Conservation (phyloP, 2,888 invertebrate species). For the Melipona beecheii region DNA sequence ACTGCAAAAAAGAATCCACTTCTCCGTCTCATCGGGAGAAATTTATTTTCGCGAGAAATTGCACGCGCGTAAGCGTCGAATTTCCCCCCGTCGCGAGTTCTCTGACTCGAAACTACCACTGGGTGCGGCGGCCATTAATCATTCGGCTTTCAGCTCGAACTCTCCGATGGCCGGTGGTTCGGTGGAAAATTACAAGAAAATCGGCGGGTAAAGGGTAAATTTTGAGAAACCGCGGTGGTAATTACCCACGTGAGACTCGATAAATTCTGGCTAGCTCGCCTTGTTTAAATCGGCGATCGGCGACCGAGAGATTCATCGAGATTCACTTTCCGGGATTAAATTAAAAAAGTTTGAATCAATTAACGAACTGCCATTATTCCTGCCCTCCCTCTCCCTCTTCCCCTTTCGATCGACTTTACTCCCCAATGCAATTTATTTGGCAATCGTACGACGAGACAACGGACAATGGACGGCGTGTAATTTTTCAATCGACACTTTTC, state of each 20-base stretch:
- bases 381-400: no score
- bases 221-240: not conserved
- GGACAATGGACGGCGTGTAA: not conserved
- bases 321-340: not conserved
- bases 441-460: not conserved
- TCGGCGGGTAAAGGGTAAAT: not conserved
- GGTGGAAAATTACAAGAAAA: not conserved
- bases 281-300: not conserved
- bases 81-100: not conserved
- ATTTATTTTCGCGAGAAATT: conserved; percentile 19
- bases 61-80: not conserved
- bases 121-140: conserved; percentile 1
- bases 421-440: not conserved
- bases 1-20: conserved; percentile 10
- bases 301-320: not conserved
- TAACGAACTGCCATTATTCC: not conserved
- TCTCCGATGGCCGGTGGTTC: not conserved
- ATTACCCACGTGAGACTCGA: not conserved
- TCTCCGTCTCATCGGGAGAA: not conserved
- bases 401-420: not conserved
- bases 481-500: not conserved
- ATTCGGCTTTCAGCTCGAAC: conserved; percentile 15
- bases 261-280: not conserved
- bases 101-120: no score
- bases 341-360: conserved; percentile 25